These are phyloP conservation scores for Seira sanloemensis DNA, from an alignment of 2,888 invertebrate genomes.

Conservation along the genomic window DNA sequence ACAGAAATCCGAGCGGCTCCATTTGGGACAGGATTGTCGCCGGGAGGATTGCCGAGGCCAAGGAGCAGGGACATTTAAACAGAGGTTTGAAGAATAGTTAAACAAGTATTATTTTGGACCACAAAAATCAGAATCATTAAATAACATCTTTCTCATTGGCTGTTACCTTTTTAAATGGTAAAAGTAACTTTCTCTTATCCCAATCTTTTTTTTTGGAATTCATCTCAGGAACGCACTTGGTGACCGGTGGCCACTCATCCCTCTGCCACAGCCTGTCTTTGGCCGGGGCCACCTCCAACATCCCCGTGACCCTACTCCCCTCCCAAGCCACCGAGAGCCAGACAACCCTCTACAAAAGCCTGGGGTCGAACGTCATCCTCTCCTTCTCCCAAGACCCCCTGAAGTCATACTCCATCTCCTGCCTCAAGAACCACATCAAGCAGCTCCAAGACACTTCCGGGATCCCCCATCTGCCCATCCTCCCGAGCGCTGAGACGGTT, in stretches of 20 bases:
- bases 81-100: no score
- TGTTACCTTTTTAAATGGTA: no score
- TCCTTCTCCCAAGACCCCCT: conserved; percentile 20
- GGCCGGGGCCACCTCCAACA: conserved; percentile 3
- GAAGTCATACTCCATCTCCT: neutral
- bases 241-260: conserved; percentile 26
- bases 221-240: neutral
- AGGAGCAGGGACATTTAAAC: no score
- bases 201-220: no score
- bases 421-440: neutral
- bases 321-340: neutral
- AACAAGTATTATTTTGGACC: no score
- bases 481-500: neutral
- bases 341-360: neutral
- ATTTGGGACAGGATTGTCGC: conserved; percentile 30
- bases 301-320: conserved; percentile 14
- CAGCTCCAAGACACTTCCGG: conserved; percentile 15
- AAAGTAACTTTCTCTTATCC: no score
- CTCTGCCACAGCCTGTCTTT: conserved; percentile 34
- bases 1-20: conserved; percentile 36
- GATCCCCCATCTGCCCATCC: neutral
- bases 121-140: no score
- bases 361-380: conserved; percentile 26
- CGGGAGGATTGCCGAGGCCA: neutral
- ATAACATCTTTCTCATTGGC: no score